Percentiles rank a stretch among this genome's conserved stretches.
Conservation (phyloP, 2,797 vertebrate genomes). For the Erithacus rubecula region DNA sequence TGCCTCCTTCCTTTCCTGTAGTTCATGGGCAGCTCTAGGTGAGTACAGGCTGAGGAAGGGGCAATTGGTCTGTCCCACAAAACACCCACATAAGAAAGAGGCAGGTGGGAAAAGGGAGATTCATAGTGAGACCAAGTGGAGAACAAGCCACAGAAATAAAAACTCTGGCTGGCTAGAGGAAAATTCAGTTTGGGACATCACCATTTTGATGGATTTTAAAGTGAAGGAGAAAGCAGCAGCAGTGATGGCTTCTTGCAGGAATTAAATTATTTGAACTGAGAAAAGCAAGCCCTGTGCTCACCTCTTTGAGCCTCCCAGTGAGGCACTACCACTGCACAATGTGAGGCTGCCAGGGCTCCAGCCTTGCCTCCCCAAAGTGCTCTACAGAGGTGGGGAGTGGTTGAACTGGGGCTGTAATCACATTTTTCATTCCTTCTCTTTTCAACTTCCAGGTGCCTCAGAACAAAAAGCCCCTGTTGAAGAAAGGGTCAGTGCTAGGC, state of each 20-base stretch:
- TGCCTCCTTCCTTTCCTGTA: not conserved
- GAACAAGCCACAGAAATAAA: not conserved
- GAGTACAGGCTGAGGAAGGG: not conserved
- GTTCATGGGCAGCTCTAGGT: not conserved
- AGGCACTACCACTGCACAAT: accelerated
- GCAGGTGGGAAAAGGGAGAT: not conserved
- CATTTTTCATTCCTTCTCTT: constrained; percentile 20
- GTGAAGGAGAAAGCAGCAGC: not conserved
- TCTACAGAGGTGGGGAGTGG: not conserved
- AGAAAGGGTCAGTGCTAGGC: constrained; percentile 83
- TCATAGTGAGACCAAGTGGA: not conserved
- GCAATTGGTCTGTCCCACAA: not conserved
- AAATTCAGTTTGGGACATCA: not conserved
- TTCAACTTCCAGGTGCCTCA: constrained; percentile 74
- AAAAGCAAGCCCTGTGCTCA: not conserved
- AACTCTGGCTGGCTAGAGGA: not conserved
- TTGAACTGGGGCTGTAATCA: not conserved
- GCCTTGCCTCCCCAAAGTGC: accelerated
- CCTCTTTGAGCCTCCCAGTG: not conserved
- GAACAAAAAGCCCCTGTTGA: constrained; percentile 74
- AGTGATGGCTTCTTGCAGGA: not conserved
- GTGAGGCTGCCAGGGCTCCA: not conserved
- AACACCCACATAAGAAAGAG: not conserved
- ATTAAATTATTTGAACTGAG: not conserved
- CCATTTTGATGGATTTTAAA: not conserved